Evolutionary conservation across 2,113 vertebrate species (phyloP).

Genomic region (Xyrauchen texanus): DNA sequence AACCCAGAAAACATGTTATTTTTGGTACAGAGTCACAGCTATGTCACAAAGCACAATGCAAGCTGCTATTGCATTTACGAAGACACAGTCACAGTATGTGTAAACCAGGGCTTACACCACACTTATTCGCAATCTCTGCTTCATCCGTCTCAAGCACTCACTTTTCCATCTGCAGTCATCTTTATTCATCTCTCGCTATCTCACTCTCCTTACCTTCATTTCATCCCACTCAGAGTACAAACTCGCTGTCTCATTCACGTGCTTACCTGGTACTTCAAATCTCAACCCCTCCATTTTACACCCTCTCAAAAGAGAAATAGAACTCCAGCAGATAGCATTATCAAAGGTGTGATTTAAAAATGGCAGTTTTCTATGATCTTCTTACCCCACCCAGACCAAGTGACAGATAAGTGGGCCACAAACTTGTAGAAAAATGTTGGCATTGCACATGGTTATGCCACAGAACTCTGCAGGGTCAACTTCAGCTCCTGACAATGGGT

Average conservation of each 20-base stretch:
- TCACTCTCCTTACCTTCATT: not conserved
- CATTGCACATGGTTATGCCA: constrained; percentile 47
- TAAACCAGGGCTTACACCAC: not conserved
- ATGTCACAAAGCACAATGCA: no score
- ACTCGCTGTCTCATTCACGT: not conserved
- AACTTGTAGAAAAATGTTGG: constrained; percentile 36
- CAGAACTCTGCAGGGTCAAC: constrained; percentile 17
- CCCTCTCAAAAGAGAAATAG: constrained; percentile 3
- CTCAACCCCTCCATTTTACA: constrained; percentile 7
- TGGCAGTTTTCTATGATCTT: not conserved
- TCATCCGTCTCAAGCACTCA: not conserved
- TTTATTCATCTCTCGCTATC: not conserved
- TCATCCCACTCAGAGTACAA: constrained; percentile 7
- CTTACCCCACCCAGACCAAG: constrained; percentile 4
- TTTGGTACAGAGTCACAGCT: no score
- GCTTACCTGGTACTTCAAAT: constrained; percentile 1
- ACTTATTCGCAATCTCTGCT: not conserved
- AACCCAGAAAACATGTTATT: no score
- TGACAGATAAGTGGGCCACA: constrained; percentile 6
- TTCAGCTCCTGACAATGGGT: constrained; percentile 8
- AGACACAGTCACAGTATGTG: not conserved
- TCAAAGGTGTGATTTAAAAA: not conserved
- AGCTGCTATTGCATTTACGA: not conserved
- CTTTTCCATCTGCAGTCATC: not conserved
- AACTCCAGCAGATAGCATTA: not conserved